These are phyloP conservation scores for Procavia capensis DNA, from an alignment of 2,113 vertebrate genomes.

Conservation along the genomic window DNA sequence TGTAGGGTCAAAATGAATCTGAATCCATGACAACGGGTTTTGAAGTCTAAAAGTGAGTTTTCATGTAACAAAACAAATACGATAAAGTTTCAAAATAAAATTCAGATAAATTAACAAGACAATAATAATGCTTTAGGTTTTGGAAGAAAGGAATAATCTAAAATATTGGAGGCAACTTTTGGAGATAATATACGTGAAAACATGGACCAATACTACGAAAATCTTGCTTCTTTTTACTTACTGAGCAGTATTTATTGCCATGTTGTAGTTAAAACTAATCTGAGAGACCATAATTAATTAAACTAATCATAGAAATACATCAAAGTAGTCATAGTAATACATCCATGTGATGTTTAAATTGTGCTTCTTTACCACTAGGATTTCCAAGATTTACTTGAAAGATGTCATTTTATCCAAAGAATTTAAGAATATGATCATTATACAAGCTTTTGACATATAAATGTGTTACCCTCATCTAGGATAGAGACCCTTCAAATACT, in stretches of 20 bases:
- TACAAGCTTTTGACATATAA: neutral
- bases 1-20: too few species aligned
- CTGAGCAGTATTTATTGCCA: neutral
- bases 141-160: neutral
- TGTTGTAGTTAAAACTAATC: neutral
- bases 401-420: neutral
- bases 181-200: conserved; percentile 25
- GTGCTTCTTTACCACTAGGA: neutral
- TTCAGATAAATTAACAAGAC: neutral
- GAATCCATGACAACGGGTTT: too few species aligned
- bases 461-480: neutral
- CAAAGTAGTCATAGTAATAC: neutral
- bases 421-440: neutral
- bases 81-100: conserved; percentile 1
- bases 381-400: neutral
- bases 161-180: neutral
- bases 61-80: conserved; percentile 24
- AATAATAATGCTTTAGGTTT: conserved; percentile 10
- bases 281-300: neutral
- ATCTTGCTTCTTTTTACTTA: neutral
- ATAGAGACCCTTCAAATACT: neutral
- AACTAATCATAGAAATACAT: neutral
- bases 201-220: neutral
- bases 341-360: neutral
- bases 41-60: neutral